Percentiles rank a stretch among this genome's conserved stretches.
Conservation (phyloP, 2,113 vertebrate genomes). For the Campylomormyrus tamandua region DNA sequence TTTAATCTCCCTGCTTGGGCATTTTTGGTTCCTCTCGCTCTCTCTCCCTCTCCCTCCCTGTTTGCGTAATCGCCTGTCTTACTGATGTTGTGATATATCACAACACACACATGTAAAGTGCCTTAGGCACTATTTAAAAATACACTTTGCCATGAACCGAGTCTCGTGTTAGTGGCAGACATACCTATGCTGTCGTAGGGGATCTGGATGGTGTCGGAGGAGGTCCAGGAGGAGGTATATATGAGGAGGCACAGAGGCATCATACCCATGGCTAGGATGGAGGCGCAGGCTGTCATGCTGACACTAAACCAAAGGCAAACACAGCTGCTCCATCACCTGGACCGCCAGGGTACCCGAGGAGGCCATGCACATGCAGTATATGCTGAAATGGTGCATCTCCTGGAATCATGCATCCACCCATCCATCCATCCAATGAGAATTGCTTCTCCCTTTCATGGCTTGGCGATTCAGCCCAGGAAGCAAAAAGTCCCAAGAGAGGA, state of each 20-base stretch:
- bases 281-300: conserved; percentile 96
- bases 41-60: neutral
- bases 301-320: conserved; percentile 57
- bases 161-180: conserved; percentile 19
- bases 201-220: conserved; percentile 64
- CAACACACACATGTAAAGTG: neutral
- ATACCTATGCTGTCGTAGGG: conserved; percentile 88
- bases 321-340: neutral
- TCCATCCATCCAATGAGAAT: neutral
- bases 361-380: neutral
- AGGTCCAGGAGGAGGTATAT: conserved; percentile 80
- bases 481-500: neutral
- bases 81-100: neutral
- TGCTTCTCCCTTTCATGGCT: neutral
- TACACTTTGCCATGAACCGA: neutral
- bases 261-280: conserved; percentile 87
- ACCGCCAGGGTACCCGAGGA: neutral
- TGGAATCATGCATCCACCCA: neutral
- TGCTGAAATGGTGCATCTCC: neutral
- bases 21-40: neutral
- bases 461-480: neutral
- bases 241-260: conserved; percentile 89
- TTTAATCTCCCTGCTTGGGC: neutral
- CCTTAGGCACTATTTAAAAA: neutral
- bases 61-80: neutral